Evolutionary conservation across 1,140 invertebrate genomes (phyloP), one percentile per base, ranked within the genome.

Genomic region (Atopsyche davidsoni): DNA sequence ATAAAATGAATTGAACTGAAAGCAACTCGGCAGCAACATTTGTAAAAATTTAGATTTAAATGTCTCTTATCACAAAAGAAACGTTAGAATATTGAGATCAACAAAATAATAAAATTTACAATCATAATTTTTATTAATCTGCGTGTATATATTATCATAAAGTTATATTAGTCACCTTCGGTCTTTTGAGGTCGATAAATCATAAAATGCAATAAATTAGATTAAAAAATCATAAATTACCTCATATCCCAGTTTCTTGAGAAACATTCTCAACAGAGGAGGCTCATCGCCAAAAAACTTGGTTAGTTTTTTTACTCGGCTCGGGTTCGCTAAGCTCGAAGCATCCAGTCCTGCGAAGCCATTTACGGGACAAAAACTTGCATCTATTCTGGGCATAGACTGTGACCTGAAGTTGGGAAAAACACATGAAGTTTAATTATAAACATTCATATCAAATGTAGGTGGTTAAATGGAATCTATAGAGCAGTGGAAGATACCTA

Each of bases 201-300:
- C 11, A 43, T 31, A 43, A 16, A 43, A 10, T 24, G 14, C 25
- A 43, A 11, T 16, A 7, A 11, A 31, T 25, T n/a, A n/a, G n/a
- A 46, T 51, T 21, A 22, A 41, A 6, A 21, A 35, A 24, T 14
- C 24, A 14, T 13, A 14, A 38, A 57, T 73, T 73, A 93, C 91
- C 82, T 94, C 91, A 75, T 94, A 96, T 57, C 91, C 91, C 50
- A 96, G 78, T 75, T 91, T 91, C 69, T 90, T 86, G 32, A 96
- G 77, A 72, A 94, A 95, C 17, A 94, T 76, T 66, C 89, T 78
- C 64, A 96, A 80, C 28, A 94, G 77, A 9, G 90, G 91, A 21
- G 91, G 91, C 64, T 96, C 92, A 66, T 92, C 87, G 9, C 91
- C 91, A 72, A 95, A 96, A 78, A 95, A 94, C 72, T 92, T 92